Conservation (phyloP, 2,113 vertebrate species). For the Oreamnos americanus region DNA sequence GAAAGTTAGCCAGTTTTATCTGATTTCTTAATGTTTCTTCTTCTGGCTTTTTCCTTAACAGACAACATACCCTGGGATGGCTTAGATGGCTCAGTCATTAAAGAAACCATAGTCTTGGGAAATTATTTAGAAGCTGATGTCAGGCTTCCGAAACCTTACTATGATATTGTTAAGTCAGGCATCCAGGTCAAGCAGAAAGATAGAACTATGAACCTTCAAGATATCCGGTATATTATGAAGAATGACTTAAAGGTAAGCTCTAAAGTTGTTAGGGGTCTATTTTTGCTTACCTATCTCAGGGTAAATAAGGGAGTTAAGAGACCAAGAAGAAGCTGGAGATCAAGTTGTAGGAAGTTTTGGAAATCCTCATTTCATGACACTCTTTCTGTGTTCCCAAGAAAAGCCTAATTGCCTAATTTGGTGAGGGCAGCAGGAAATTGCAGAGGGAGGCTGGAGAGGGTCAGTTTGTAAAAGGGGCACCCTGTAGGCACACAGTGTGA, state of each 20-base stretch:
- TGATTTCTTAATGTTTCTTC: slow-evolving; percentile 20
- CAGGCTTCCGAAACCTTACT: slow-evolving; percentile 81
- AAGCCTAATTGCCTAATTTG: background rate
- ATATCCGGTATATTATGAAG: slow-evolving; percentile 82
- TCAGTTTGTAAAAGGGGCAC: background rate
- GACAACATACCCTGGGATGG: slow-evolving; percentile 84
- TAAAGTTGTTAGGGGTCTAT: background rate
- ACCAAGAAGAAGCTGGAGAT: background rate
- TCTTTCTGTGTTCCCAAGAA: background rate
- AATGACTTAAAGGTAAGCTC: slow-evolving; percentile 83
- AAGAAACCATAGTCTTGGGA: slow-evolving; percentile 75
- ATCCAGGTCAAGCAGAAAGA: slow-evolving; percentile 78
- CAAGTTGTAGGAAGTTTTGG: background rate
- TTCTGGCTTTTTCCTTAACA: slow-evolving; percentile 66
- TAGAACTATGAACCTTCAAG: slow-evolving; percentile 80
- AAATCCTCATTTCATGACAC: background rate
- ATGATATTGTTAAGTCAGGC: slow-evolving; percentile 78
- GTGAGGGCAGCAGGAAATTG: background rate
- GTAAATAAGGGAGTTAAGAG: background rate
- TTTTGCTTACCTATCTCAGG: background rate
- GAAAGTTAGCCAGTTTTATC: background rate
- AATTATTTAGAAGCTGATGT: slow-evolving; percentile 78
- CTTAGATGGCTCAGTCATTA: slow-evolving; percentile 75
- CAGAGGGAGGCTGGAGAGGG: background rate
- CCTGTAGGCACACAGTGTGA: background rate